A percentile compares a stretch with the other conserved stretches of the same genome.
phyloP scores from a whole-genome alignment of 2,113 vertebrate species.

The Arvicanthis niloticus region DNA sequence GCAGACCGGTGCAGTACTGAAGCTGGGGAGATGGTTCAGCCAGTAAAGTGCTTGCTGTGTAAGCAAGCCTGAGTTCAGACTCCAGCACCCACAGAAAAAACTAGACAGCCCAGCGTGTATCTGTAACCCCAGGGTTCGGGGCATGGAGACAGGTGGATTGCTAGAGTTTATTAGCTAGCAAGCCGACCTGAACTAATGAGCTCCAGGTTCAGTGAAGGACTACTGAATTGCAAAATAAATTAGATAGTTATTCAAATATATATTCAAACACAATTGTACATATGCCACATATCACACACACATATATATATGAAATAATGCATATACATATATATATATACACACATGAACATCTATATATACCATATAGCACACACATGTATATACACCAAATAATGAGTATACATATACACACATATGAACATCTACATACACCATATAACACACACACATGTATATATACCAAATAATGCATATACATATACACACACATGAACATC shows the following conservation, averaged over 20 bases:
- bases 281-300: not conserved
- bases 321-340: not conserved
- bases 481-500: not conserved
- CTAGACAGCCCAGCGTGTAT: no score
- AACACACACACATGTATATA: not conserved
- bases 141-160: not conserved
- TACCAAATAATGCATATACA: not conserved
- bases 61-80: no score
- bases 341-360: not conserved
- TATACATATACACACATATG: not conserved
- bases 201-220: not conserved
- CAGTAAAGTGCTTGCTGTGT: not conserved
- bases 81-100: not conserved
- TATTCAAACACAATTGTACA: no score
- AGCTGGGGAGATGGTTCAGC: not conserved
- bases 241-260: not conserved
- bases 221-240: not conserved
- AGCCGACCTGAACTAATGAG: not conserved
- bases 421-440: not conserved
- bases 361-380: not conserved
- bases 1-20: not conserved
- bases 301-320: not conserved
- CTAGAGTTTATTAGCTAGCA: not conserved
- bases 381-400: not conserved
- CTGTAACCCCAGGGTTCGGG: no score